Conservation (phyloP, 2,888 invertebrate genomes). For the Leptogaster cylindrica region DNA sequence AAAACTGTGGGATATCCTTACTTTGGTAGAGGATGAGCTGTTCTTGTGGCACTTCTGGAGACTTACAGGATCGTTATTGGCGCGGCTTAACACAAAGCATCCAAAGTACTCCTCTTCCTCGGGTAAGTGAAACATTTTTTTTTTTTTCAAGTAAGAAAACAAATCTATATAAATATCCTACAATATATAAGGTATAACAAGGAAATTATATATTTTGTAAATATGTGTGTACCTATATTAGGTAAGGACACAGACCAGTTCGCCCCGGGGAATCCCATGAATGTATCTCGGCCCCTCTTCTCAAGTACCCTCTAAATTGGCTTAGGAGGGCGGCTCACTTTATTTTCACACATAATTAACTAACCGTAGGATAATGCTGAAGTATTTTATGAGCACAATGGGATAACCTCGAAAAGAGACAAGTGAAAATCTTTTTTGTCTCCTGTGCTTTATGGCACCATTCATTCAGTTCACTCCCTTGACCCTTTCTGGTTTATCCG, state of each 20-base stretch:
- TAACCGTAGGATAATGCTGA: constrained; percentile 44
- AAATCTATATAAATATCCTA: no score
- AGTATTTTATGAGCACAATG: constrained; percentile 29
- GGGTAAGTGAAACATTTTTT: no score
- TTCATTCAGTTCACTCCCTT: constrained; percentile 31
- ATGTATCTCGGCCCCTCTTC: background rate
- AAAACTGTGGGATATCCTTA: background rate
- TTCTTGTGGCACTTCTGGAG: constrained; percentile 1
- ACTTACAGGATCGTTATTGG: no score
- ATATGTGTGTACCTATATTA: no score
- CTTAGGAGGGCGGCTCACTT: constrained; percentile 40
- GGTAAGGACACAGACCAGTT: constrained; percentile 1
- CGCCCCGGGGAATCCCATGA: background rate
- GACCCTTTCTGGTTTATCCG: constrained; percentile 11
- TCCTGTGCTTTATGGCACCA: constrained; percentile 22
- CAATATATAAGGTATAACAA: no score
- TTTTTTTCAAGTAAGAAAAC: no score
- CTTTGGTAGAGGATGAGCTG: constrained; percentile 14
- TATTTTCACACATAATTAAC: constrained; percentile 49
- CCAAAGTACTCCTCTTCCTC: no score
- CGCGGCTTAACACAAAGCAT: no score
- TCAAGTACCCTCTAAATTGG: constrained; percentile 30
- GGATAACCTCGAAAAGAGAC: constrained; percentile 27
- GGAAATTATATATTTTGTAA: no score
- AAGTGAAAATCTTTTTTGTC: constrained; percentile 35